These are phyloP conservation scores for Pseudoips prasinana DNA, from an alignment of 2,888 invertebrate genomes.

Conservation along the genomic window DNA sequence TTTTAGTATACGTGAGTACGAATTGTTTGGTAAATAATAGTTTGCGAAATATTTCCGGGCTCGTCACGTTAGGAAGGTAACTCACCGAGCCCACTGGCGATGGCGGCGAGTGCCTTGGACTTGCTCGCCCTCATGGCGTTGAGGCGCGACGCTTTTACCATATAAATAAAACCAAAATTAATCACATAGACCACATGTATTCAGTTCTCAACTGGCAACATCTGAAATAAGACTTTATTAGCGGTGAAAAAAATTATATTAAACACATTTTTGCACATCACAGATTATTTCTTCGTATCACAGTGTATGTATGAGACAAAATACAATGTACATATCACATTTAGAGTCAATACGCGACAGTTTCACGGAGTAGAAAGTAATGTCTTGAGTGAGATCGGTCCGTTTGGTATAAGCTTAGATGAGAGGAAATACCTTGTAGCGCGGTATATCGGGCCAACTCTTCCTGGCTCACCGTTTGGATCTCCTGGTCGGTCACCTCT, in stretches of 20 bases:
- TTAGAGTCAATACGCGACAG: constrained; percentile 58
- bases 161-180: constrained; percentile 84
- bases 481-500: constrained; percentile 96
- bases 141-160: constrained; percentile 86
- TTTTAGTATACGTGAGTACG: no score
- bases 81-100: constrained; percentile 96
- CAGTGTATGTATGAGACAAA: constrained; percentile 32
- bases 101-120: constrained; percentile 94
- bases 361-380: constrained; percentile 52
- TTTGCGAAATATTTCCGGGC: constrained; percentile 34
- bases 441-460: constrained; percentile 91
- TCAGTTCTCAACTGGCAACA: constrained; percentile 60
- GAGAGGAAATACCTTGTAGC: constrained; percentile 89
- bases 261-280: constrained; percentile 53
- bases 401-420: constrained; percentile 58
- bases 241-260: constrained; percentile 42
- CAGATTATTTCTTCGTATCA: constrained; percentile 40
- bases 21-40: no score
- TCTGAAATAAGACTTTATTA: constrained; percentile 80
- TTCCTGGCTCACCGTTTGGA: constrained; percentile 91
- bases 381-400: constrained; percentile 53
- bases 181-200: constrained; percentile 74
- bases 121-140: constrained; percentile 87
- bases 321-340: constrained; percentile 51
- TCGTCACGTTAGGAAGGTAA: constrained; percentile 53